Base-by-base conservation (phyloP, 2,888 invertebrate species). In the Archips crataeganus region DNA sequence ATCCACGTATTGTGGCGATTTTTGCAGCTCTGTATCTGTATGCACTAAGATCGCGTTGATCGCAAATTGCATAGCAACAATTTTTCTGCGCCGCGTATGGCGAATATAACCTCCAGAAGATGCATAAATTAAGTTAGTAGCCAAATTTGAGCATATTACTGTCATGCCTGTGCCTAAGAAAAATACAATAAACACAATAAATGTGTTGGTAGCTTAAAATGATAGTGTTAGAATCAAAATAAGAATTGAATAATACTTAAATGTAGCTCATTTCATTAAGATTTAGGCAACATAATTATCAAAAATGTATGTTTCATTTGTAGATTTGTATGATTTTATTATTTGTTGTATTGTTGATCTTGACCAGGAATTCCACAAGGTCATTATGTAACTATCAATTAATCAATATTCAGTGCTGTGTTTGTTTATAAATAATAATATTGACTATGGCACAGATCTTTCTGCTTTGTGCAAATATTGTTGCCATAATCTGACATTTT, bases 101-200 rank as follows among this genome's bases (percentile, higher is more conserved):
- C 49, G 23, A 39, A 71, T 66, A 66, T 71, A 71, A 66, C 71
- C 71, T 66, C 59, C 60, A 60, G 51, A 49, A 32, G 32, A 9
- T 61, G 60, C 65, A 66, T 66, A 61, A 71, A 66, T 60, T 64
- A 66, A 60, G 32, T 66, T 65, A 23, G 2, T 23, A 45, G 34
- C 11, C 36, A 42, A 10, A 66, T n/a, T 39, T 9, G 64, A n/a
- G 34, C 9, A n/a, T 49, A 60, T 15, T 45, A 23, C 23, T 39
- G 3, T 1, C 32, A 39, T 47, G 61, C 51, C 23, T 4, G 34
- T 11, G 11, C 32, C 9, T 57, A 45, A 36, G 59, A 49, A 13
- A 70, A 66, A 45, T 39, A 39, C 39, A 13, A 49, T n/a, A 65
- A 15, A 32, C 1, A 5, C 1, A 23, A 9, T 3, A 57, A 10